Percentiles rank a stretch among this genome's conserved stretches.
Evolutionary conservation across 2,888 invertebrate genomes (phyloP).

Genomic region (Caenorhabditis sp.): DNA sequence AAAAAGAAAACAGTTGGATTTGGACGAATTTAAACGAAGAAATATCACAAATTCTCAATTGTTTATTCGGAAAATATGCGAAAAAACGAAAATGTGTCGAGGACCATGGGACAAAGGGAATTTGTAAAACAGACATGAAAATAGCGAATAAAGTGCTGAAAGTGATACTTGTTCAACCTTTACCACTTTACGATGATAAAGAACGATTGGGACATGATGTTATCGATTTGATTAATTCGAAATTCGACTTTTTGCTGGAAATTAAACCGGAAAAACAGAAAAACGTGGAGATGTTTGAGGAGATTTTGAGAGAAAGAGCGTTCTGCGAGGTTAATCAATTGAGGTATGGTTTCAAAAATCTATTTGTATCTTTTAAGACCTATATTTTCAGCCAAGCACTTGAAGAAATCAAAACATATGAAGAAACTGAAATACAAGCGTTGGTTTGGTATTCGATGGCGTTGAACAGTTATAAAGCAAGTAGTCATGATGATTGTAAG

Average conservation of each 20-base stretch:
- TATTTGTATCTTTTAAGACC: background rate
- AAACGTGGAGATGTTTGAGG: constrained; percentile 20
- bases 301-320: constrained; percentile 9
- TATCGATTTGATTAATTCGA: constrained; percentile 33
- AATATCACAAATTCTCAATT: constrained; percentile 39
- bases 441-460: constrained; percentile 49
- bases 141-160: constrained; percentile 17
- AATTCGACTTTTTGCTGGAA: constrained; percentile 29
- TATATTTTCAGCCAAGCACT: constrained; percentile 6
- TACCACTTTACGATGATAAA: constrained; percentile 50
- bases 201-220: constrained; percentile 45
- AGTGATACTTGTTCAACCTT: constrained; percentile 40
- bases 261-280: constrained; percentile 20
- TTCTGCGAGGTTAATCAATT: background rate
- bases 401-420: constrained; percentile 10
- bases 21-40: constrained; percentile 44
- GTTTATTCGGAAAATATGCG: constrained; percentile 42
- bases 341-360: background rate
- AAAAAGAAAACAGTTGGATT: constrained; percentile 45
- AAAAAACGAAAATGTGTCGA: constrained; percentile 32
- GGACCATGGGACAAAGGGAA: constrained; percentile 32
- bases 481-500: constrained; percentile 15
- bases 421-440: constrained; percentile 24
- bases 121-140: constrained; percentile 7
- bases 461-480: constrained; percentile 23